A percentile compares a stretch with the other conserved stretches of the same genome.
Conservation (phyloP, 2,797 vertebrate genomes). For the Microctenopoma stevenorrisi region DNA sequence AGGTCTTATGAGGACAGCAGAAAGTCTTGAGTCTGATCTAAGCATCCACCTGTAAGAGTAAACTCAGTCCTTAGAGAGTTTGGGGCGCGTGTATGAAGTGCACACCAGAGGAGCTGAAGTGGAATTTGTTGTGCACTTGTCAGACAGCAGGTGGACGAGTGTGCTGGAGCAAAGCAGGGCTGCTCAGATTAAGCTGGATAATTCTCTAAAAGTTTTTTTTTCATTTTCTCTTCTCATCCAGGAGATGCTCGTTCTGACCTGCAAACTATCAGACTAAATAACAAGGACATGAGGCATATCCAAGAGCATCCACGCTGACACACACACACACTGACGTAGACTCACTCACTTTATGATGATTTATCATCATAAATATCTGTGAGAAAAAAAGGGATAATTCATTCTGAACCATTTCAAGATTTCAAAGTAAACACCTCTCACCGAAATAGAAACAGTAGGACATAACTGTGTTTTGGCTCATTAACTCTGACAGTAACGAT, state of each 20-base stretch:
- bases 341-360: slow-evolving; percentile 34
- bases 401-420: slow-evolving; percentile 24
- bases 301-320: slow-evolving; percentile 9
- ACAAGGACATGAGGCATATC: slow-evolving; percentile 53
- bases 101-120: slow-evolving; percentile 16
- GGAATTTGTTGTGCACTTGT: slow-evolving; percentile 46
- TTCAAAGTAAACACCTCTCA: slow-evolving; percentile 45
- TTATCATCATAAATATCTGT: slow-evolving; percentile 49
- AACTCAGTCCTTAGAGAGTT: slow-evolving; percentile 23
- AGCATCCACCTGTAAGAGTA: slow-evolving; percentile 16
- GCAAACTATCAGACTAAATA: slow-evolving; percentile 42
- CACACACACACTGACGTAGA: slow-evolving; percentile 29
- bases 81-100: slow-evolving; percentile 6
- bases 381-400: slow-evolving; percentile 40
- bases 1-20: slow-evolving; percentile 29
- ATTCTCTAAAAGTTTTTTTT: slow-evolving; percentile 58
- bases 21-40: slow-evolving; percentile 33
- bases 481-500: slow-evolving; percentile 21
- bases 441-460: slow-evolving; percentile 34
- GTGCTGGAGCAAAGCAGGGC: slow-evolving; percentile 35
- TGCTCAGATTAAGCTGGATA: slow-evolving; percentile 50
- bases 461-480: slow-evolving; percentile 19
- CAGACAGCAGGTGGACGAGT: slow-evolving; percentile 43
- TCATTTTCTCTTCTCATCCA: slow-evolving; percentile 41
- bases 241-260: slow-evolving; percentile 65